These are phyloP conservation scores for Scrobipalpa atriplicella DNA, from an alignment of 2,888 invertebrate genomes.

Conservation along the genomic window DNA sequence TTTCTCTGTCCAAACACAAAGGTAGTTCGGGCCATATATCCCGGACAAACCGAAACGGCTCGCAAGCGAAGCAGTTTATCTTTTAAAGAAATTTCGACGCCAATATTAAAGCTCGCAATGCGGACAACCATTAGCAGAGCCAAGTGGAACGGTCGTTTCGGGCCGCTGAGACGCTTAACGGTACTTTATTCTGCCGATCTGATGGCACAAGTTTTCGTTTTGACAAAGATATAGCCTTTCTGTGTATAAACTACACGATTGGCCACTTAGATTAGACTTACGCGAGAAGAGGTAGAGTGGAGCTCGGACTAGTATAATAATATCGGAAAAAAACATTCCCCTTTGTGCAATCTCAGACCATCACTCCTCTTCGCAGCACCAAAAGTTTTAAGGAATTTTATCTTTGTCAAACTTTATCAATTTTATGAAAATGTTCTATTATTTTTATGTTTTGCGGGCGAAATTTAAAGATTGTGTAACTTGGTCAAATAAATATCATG, in stretches of 20 bases:
- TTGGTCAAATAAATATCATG: too few relatives aligned
- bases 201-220: slow-evolving; percentile 24
- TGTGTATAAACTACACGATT: slow-evolving; percentile 6
- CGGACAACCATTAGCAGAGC: slow-evolving; percentile 15
- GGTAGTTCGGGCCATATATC: slow-evolving; percentile 11
- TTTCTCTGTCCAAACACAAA: slow-evolving; percentile 10
- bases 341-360: too few relatives aligned
- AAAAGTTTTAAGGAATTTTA: not conserved
- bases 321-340: too few relatives aligned
- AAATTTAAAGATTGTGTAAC: too few relatives aligned
- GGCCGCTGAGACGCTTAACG: slow-evolving; percentile 39
- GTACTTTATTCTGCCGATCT: slow-evolving; percentile 21
- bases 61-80: slow-evolving; percentile 6
- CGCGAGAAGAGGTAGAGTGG: too few relatives aligned
- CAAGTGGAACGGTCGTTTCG: slow-evolving; percentile 39
- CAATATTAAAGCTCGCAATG: slow-evolving; percentile 21
- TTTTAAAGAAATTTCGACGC: slow-evolving; percentile 22
- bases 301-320: too few relatives aligned
- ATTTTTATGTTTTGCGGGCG: too few relatives aligned
- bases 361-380: too few relatives aligned
- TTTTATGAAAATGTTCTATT: too few relatives aligned
- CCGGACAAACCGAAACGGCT: slow-evolving; percentile 2
- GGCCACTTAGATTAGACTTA: not conserved
- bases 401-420: too few relatives aligned
- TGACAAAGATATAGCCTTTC: not conserved